Conservation (phyloP, 2,113 vertebrate species). For the Okapia johnstoni region DNA sequence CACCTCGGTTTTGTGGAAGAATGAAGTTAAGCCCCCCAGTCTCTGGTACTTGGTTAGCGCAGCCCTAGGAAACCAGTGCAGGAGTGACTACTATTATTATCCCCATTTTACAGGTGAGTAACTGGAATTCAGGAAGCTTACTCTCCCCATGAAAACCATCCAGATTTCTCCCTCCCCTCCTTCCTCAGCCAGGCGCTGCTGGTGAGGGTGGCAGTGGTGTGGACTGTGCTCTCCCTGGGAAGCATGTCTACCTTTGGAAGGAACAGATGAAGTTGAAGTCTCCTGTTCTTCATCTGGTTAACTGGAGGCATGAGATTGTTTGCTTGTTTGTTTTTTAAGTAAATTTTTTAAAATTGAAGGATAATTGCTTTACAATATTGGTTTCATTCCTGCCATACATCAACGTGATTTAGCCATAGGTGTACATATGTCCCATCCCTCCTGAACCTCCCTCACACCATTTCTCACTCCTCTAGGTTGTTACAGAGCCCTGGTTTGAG, state of each 20-base stretch:
- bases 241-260: not conserved
- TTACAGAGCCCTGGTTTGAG: not conserved
- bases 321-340: not conserved
- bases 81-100: not conserved
- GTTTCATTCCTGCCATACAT: not conserved
- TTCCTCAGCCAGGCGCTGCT: not conserved
- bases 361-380: not conserved
- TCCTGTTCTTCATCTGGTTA: not conserved
- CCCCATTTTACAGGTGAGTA: not conserved
- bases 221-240: not conserved
- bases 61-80: too few species aligned
- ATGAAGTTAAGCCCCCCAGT: not conserved
- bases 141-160: not conserved
- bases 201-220: fast-evolving
- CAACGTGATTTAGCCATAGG: not conserved
- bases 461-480: not conserved
- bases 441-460: not conserved
- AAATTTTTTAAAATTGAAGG: not conserved
- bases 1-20: not conserved
- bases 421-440: not conserved
- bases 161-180: not conserved
- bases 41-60: not conserved
- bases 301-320: not conserved
- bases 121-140: not conserved
- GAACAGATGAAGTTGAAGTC: not conserved